phyloP scores from a whole-genome alignment of 2,888 invertebrate species.

The Tetragonula carbonaria region DNA sequence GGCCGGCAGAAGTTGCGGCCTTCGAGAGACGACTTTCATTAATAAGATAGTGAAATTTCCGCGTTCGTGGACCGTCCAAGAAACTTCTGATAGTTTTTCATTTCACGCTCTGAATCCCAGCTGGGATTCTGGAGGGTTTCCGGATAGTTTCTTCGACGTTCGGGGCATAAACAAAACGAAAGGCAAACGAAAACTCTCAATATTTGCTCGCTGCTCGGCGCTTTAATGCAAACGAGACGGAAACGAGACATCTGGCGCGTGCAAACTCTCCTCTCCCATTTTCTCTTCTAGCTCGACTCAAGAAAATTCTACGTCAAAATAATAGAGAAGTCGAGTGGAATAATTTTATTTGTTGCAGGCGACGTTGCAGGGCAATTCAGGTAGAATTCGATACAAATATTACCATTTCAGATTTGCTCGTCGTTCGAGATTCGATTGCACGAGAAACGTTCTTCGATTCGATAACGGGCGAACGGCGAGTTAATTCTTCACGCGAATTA shows the following conservation, averaged over 20 bases:
- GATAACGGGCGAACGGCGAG: background rate
- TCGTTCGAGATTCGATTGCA: background rate
- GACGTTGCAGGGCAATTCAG: background rate
- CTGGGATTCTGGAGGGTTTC: slow-evolving; percentile 13
- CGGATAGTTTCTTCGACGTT: slow-evolving; percentile 23
- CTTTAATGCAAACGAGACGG: slow-evolving; percentile 44
- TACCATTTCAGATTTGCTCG: background rate
- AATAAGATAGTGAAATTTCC: slow-evolving; percentile 54
- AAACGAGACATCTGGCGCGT: slow-evolving; percentile 23
- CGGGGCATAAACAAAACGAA: slow-evolving; percentile 46
- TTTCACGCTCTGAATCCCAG: slow-evolving; percentile 20
- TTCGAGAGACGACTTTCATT: slow-evolving; percentile 47
- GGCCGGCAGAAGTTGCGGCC: slow-evolving; percentile 41
- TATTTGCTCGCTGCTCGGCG: slow-evolving; percentile 44
- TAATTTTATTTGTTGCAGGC: slow-evolving; percentile 2
- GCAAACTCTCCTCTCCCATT: slow-evolving; percentile 19
- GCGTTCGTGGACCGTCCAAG: slow-evolving; percentile 17
- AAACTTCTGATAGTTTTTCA: slow-evolving; percentile 54
- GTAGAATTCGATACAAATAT: background rate
- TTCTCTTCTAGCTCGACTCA: background rate
- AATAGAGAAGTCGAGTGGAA: background rate
- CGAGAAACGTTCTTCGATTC: background rate
- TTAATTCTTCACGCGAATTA: background rate
- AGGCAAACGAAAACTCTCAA: slow-evolving; percentile 47
- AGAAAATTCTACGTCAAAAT: slow-evolving; percentile 19